Evolutionary conservation across 2,797 vertebrate genomes (phyloP).

Genomic region (Rhynchotus rufescens): DNA sequence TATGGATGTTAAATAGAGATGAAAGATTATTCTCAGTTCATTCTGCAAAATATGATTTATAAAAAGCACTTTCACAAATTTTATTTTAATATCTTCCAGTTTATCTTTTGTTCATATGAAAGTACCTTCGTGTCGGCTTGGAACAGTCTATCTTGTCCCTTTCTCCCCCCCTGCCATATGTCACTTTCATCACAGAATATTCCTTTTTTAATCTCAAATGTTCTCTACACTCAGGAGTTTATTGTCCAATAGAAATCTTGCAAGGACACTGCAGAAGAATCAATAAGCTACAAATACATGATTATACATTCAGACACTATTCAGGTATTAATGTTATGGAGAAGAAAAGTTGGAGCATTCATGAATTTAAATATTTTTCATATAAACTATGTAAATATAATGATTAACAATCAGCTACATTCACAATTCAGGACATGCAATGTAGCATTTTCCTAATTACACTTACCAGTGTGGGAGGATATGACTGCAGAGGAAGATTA

Average conservation of each 20-base stretch:
- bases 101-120: constrained; percentile 51
- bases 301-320: constrained; percentile 46
- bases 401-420: constrained; percentile 76
- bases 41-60: constrained; percentile 55
- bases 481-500: constrained; percentile 71
- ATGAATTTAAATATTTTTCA: constrained; percentile 77
- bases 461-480: constrained; percentile 69
- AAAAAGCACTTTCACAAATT: constrained; percentile 23
- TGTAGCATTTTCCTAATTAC: constrained; percentile 78
- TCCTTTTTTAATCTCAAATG: background rate
- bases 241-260: constrained; percentile 28
- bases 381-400: constrained; percentile 75
- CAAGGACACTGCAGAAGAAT: constrained; percentile 13
- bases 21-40: constrained; percentile 60
- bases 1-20: constrained; percentile 69
- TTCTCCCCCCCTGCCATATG: background rate
- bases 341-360: constrained; percentile 65
- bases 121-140: background rate
- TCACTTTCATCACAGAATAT: constrained; percentile 11
- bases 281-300: constrained; percentile 3
- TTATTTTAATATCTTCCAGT: constrained; percentile 41
- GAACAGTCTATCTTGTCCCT: background rate
- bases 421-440: constrained; percentile 67
- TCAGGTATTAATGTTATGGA: constrained; percentile 60
- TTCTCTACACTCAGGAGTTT: constrained; percentile 14